Conservation (phyloP, 1,140 invertebrate species). For the Heliconius melpomene region DNA sequence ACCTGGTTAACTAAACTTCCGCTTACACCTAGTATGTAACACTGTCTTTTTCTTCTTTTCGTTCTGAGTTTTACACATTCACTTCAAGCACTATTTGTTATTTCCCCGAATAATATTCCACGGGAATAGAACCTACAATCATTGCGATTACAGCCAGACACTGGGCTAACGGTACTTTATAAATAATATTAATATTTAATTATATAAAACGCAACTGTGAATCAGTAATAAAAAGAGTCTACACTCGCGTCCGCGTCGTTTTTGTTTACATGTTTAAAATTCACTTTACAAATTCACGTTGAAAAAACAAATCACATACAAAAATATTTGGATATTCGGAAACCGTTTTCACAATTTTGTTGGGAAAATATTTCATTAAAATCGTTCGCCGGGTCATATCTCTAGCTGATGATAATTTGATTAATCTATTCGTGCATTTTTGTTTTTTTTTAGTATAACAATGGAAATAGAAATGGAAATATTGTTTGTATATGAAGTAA, state of each 20-base stretch:
- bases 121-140: no score
- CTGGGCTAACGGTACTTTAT: background rate
- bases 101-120: no score
- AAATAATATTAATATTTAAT: background rate
- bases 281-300: background rate
- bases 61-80: no score
- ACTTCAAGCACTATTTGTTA: no score
- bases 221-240: background rate
- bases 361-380: background rate
- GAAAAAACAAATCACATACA: conserved; percentile 4
- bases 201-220: background rate
- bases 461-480: background rate
- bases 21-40: no score
- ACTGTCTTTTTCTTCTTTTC: no score
- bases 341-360: background rate
- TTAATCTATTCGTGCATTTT: background rate
- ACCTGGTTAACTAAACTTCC: no score
- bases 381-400: background rate
- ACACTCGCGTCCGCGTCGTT: background rate
- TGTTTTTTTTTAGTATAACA: conserved; percentile 2
- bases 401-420: conserved; percentile 12
- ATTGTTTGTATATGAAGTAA: background rate
- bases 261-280: conserved; percentile 11
- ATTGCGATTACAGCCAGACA: background rate
- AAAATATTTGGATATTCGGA: conserved; percentile 12